Evolutionary conservation across 2,797 vertebrate genomes (phyloP).

Genomic region (Galagoides demidoff): DNA sequence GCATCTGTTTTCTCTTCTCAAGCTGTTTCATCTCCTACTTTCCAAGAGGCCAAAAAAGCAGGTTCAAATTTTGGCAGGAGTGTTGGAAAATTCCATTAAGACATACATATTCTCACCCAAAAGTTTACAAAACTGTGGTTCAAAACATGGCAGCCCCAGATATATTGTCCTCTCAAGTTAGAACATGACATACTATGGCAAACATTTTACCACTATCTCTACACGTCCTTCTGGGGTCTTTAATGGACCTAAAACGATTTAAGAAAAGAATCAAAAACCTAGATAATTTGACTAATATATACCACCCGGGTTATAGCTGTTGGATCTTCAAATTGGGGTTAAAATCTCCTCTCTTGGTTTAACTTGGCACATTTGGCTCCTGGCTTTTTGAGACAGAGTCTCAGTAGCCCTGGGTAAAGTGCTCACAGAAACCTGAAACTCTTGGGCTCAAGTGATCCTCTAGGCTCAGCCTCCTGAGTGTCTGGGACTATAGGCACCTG

Average conservation of each 20-base stretch:
- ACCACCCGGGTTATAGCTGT: neutral
- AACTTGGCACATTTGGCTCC: neutral
- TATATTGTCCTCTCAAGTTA: neutral
- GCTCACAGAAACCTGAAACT: too few species aligned
- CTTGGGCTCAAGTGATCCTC: too few species aligned
- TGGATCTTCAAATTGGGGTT: neutral
- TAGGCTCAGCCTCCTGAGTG: too few species aligned
- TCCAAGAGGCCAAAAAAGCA: neutral
- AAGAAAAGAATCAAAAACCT: neutral
- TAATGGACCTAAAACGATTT: neutral
- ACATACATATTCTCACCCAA: neutral
- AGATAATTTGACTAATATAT: neutral
- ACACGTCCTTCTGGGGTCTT: neutral
- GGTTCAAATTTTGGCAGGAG: neutral
- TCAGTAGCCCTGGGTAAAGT: too few species aligned
- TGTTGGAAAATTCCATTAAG: neutral
- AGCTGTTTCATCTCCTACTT: neutral
- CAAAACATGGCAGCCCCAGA: neutral
- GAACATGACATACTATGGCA: neutral
- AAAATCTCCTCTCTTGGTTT: neutral
- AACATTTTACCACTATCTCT: neutral
- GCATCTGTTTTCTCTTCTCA: neutral
- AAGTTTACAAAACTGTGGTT: neutral
- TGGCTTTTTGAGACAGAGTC: too few species aligned
- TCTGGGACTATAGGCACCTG: too few species aligned